phyloP scores from a whole-genome alignment of 2,113 vertebrate genomes.

The Penelope pileata region DNA sequence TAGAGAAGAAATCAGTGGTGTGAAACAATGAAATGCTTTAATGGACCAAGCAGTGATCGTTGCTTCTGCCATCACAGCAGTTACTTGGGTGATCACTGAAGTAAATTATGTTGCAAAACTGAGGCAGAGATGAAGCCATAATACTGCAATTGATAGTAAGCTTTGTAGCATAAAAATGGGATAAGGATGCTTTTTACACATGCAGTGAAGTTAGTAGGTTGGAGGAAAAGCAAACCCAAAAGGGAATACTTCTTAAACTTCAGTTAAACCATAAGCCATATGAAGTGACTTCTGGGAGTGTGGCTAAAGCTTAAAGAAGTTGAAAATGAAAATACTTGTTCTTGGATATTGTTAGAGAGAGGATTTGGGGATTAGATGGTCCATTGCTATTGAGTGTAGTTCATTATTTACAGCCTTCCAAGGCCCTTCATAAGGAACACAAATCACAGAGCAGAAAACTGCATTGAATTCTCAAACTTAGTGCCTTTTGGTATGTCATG shows the following conservation, averaged over 20 bases:
- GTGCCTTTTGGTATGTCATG: not conserved
- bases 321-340: not conserved
- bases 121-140: not conserved
- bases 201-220: not conserved
- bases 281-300: conserved; percentile 27
- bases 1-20: not conserved
- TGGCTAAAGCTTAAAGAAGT: not conserved
- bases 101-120: not conserved
- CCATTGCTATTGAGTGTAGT: not conserved
- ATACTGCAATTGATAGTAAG: not conserved
- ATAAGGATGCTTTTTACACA: not conserved
- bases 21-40: not conserved
- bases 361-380: conserved; percentile 42
- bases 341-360: conserved; percentile 10
- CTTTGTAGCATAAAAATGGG: not conserved
- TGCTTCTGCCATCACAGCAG: not conserved
- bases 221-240: not conserved
- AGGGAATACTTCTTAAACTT: not conserved
- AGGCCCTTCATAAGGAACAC: not conserved
- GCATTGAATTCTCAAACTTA: not conserved
- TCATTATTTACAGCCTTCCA: not conserved
- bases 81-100: not conserved
- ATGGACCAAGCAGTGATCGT: not conserved
- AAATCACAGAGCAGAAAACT: not conserved
- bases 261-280: not conserved